Conservation (phyloP, 37 sponge, comb jelly and placozoan genomes). For the Spongilla lacustris region DNA sequence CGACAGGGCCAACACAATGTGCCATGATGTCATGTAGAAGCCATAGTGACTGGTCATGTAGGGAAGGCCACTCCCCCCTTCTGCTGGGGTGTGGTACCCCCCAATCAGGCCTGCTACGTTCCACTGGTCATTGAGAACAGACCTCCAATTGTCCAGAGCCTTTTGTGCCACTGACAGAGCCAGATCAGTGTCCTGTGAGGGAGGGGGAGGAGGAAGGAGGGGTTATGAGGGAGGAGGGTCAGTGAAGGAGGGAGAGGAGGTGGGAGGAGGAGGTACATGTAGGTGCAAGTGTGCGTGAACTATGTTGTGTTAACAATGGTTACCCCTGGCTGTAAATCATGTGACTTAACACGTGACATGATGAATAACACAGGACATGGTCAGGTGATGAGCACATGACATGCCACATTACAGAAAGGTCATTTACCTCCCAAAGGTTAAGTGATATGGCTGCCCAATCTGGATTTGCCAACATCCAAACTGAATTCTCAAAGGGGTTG, state of each 20-base stretch:
- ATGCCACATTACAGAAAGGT: background rate
- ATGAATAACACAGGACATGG: background rate
- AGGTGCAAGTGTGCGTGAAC: background rate
- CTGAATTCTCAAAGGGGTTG: background rate
- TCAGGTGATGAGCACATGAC: background rate
- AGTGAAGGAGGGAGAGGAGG: background rate
- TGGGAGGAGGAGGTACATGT: background rate
- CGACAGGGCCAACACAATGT: constrained; percentile 25
- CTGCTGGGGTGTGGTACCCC: background rate
- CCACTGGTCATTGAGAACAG: constrained; percentile 21
- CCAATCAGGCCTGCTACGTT: constrained; percentile 26
- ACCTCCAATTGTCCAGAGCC: background rate
- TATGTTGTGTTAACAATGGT: too few relatives aligned
- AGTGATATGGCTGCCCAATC: constrained; percentile 6
- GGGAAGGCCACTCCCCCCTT: background rate
- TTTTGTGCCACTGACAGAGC: constrained; percentile 10
- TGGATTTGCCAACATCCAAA: constrained; percentile 29
- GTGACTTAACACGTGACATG: too few relatives aligned
- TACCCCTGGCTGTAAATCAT: too few relatives aligned
- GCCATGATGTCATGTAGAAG: constrained; percentile 38
- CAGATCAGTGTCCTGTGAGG: background rate
- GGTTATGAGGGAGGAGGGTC: background rate
- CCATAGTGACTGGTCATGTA: constrained; percentile 39
- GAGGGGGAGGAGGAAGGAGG: background rate
- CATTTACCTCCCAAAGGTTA: constrained; percentile 4